A percentile compares a stretch with the other conserved stretches of the same genome.
Evolutionary conservation across 1,140 invertebrate species (phyloP).

Genomic region (Myzus persicae): DNA sequence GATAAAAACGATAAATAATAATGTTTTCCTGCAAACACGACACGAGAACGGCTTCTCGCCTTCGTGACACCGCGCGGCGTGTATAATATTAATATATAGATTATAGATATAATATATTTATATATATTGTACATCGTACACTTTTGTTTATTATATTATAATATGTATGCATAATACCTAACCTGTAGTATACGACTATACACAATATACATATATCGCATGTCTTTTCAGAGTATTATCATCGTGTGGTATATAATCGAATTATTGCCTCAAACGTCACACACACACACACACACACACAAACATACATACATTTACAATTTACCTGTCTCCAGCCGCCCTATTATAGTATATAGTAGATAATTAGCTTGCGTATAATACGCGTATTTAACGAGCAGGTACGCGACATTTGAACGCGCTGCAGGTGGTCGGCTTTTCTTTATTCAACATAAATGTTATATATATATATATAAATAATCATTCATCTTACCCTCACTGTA

Average conservation of each 20-base stretch:
- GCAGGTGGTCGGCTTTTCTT: neutral
- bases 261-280: conserved; percentile 3
- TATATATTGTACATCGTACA: too few relatives aligned
- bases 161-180: neutral
- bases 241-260: neutral
- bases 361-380: neutral
- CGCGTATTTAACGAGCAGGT: neutral
- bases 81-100: neutral
- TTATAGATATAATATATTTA: too few relatives aligned
- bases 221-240: neutral
- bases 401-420: neutral
- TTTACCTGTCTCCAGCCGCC: neutral
- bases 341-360: neutral
- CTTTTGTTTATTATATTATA: neutral
- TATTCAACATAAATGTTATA: neutral
- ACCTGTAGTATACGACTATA: neutral
- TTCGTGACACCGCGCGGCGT: neutral
- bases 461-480: neutral
- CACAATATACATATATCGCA: neutral
- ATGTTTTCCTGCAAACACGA: neutral
- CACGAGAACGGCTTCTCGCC: conserved; percentile 8
- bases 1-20: conserved; percentile 5
- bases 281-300: too few relatives aligned
- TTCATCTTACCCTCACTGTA: neutral
- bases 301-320: too few relatives aligned